Conservation (phyloP, 2,113 vertebrate species). For the Labeo rohita region DNA sequence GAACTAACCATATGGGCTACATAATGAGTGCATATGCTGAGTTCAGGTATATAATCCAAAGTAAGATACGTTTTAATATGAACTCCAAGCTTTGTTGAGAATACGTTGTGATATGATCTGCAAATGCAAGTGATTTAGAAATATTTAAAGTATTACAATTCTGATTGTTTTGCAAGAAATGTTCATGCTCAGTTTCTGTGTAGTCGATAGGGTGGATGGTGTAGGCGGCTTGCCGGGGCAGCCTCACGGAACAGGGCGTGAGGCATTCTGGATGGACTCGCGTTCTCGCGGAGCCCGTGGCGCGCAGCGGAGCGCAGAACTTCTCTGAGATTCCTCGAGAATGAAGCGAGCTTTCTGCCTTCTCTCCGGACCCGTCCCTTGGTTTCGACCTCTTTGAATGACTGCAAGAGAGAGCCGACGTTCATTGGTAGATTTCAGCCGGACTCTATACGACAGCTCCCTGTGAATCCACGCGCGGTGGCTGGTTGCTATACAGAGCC, state of each 20-base stretch:
- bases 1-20: neutral
- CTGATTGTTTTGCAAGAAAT: neutral
- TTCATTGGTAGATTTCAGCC: neutral
- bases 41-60: neutral
- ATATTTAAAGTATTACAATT: too few relatives aligned
- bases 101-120: neutral
- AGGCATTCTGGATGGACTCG: neutral
- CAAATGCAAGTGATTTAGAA: neutral
- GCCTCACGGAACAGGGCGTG: neutral
- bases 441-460: neutral
- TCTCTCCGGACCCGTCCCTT: neutral
- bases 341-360: neutral
- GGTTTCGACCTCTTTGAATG: neutral
- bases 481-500: neutral
- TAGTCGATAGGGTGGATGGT: neutral
- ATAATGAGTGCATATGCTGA: too few relatives aligned
- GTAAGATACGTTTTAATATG: neutral
- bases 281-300: neutral
- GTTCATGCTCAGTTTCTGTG: neutral
- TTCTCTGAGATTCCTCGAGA: neutral
- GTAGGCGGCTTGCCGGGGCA: conserved; percentile 3
- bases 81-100: neutral
- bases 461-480: neutral
- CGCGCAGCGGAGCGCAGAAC: neutral
- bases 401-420: neutral